These are phyloP conservation scores for Trilocha varians DNA, from an alignment of 2,888 invertebrate species.

Conservation along the genomic window DNA sequence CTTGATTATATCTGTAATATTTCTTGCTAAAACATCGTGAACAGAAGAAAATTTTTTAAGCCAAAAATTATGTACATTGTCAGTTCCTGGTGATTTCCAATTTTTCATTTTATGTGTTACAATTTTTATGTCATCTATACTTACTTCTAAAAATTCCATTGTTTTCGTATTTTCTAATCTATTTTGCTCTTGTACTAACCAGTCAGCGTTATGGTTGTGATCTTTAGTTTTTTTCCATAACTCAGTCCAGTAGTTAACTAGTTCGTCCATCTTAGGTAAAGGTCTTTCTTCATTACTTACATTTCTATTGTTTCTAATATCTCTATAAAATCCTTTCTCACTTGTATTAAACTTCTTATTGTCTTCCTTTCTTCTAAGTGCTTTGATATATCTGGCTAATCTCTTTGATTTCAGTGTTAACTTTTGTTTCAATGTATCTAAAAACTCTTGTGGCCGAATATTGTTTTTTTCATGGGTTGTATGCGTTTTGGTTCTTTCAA, in stretches of 20 bases:
- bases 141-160: conserved; percentile 4
- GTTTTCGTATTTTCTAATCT: background rate
- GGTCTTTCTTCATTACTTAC: too few species aligned
- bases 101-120: conserved; percentile 6
- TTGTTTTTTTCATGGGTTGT: too few species aligned
- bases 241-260: background rate
- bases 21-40: conserved; percentile 1
- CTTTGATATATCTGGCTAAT: conserved; percentile 4
- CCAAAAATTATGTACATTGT: too few species aligned
- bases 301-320: too few species aligned
- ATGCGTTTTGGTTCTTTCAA: too few species aligned
- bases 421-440: conserved; percentile 5
- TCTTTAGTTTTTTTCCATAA: too few species aligned
- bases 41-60: conserved; percentile 2
- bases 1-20: conserved; percentile 3
- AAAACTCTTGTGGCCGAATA: too few species aligned
- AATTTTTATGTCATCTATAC: conserved; percentile 1
- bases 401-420: too few species aligned
- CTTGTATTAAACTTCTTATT: conserved; percentile 3
- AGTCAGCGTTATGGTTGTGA: too few species aligned
- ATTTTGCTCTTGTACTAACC: conserved; percentile 1
- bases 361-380: conserved; percentile 2
- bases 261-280: background rate
- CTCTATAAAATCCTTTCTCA: too few species aligned
- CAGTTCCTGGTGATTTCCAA: too few species aligned